phyloP scores from a whole-genome alignment of 2,888 invertebrate species.

The Sabatieria punctata region DNA sequence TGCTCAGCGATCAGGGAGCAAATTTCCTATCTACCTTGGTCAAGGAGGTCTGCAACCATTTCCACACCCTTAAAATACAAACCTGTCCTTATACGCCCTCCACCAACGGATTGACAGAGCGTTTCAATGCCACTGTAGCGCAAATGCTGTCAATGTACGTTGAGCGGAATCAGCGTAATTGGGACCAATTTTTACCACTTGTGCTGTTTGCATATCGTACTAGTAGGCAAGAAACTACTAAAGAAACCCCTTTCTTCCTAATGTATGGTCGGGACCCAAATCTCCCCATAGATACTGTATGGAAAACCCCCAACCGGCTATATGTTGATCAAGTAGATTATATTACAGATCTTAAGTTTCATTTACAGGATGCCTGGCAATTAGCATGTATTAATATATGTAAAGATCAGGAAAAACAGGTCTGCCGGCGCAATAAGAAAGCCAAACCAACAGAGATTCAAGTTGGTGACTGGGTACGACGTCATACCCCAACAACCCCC shows the following conservation, averaged over 20 bases:
- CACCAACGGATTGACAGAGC: constrained; percentile 19
- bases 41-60: constrained; percentile 10
- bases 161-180: constrained; percentile 14
- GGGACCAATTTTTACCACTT: constrained; percentile 16
- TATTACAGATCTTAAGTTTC: too few species aligned
- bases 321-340: neutral
- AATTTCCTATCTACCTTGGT: constrained; percentile 15
- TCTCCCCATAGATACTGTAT: neutral
- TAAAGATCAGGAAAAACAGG: too few species aligned
- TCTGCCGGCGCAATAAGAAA: too few species aligned
- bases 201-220: neutral
- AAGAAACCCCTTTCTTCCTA: neutral
- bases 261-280: neutral
- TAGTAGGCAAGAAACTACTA: neutral
- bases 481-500: too few species aligned
- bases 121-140: constrained; percentile 17
- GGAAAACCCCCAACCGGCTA: neutral
- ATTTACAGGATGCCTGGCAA: too few species aligned
- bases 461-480: too few species aligned
- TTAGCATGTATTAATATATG: too few species aligned
- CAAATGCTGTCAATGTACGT: constrained; percentile 16
- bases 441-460: too few species aligned
- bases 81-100: constrained; percentile 13
- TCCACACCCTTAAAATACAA: constrained; percentile 11
- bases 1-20: constrained; percentile 20